phyloP scores from a whole-genome alignment of 2,797 vertebrate species.

The Enteromius radiatus region DNA sequence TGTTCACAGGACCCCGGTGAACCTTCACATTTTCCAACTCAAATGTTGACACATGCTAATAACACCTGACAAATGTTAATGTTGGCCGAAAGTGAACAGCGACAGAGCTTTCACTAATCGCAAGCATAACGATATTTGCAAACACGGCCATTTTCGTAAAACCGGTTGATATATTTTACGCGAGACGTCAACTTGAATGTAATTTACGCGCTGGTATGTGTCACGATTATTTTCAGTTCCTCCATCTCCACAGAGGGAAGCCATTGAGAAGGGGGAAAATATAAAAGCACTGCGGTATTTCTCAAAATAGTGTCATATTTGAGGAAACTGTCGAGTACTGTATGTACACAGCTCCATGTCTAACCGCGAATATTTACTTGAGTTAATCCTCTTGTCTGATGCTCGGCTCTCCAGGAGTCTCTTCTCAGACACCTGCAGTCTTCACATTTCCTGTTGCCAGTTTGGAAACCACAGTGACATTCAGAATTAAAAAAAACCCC shows the following conservation, averaged over 20 bases:
- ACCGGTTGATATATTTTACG: slow-evolving; percentile 12
- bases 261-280: slow-evolving; percentile 4
- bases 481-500: slow-evolving; percentile 64
- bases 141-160: slow-evolving; percentile 23
- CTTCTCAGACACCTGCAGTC: slow-evolving; percentile 37
- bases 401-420: slow-evolving; percentile 13
- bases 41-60: slow-evolving; percentile 51
- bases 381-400: slow-evolving; percentile 19
- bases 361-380: slow-evolving; percentile 1
- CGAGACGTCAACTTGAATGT: slow-evolving; percentile 11
- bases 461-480: slow-evolving; percentile 56
- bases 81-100: slow-evolving; percentile 37
- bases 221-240: background rate
- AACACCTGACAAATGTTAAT: slow-evolving; percentile 47
- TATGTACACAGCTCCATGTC: background rate
- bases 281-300: slow-evolving; percentile 21
- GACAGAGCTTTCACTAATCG: background rate
- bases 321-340: background rate
- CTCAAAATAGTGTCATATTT: slow-evolving; percentile 45
- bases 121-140: background rate
- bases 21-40: slow-evolving; percentile 30
- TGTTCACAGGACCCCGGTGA: slow-evolving; percentile 32
- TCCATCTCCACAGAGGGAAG: background rate
- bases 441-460: slow-evolving; percentile 51
- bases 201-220: background rate